Conservation (phyloP, 2,888 invertebrate species). For the Coecobrya sp. region DNA sequence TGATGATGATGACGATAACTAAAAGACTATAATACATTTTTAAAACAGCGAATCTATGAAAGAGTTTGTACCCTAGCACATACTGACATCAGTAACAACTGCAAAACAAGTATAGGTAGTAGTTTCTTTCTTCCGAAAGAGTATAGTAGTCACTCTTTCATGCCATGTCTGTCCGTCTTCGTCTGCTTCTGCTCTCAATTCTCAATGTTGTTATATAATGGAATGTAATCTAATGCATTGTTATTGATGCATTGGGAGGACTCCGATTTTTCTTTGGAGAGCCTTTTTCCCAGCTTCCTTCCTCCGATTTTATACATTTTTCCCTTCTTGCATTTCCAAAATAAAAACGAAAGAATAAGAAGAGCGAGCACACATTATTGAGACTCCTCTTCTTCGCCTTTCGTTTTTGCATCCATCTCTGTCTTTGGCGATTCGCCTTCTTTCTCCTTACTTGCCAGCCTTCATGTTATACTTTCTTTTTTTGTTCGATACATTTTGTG, state of each 20-base stretch:
- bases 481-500: conserved; percentile 17
- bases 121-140: background rate
- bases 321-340: conserved; percentile 61
- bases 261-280: conserved; percentile 78
- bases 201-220: conserved; percentile 72
- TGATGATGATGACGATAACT: conserved; percentile 50
- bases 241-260: conserved; percentile 84
- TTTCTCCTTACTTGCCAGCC: conserved; percentile 56
- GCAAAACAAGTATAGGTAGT: conserved; percentile 47
- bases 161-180: conserved; percentile 71
- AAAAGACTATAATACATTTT: conserved; percentile 48
- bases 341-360: conserved; percentile 57
- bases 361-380: conserved; percentile 39
- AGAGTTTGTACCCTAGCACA: conserved; percentile 8
- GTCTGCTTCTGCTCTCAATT: conserved; percentile 63
- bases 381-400: conserved; percentile 64
- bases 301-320: conserved; percentile 61
- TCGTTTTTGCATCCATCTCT: conserved; percentile 78
- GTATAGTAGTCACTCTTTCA: conserved; percentile 71
- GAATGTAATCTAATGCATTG: conserved; percentile 83
- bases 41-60: conserved; percentile 36
- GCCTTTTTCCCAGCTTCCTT: conserved; percentile 65
- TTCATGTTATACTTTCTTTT: conserved; percentile 41
- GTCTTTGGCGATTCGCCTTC: conserved; percentile 75
- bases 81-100: conserved; percentile 19